A percentile compares a stretch with the other conserved stretches of the same genome.
Conservation (phyloP, 2,797 vertebrate genomes). For the Molossus alvarezi region DNA sequence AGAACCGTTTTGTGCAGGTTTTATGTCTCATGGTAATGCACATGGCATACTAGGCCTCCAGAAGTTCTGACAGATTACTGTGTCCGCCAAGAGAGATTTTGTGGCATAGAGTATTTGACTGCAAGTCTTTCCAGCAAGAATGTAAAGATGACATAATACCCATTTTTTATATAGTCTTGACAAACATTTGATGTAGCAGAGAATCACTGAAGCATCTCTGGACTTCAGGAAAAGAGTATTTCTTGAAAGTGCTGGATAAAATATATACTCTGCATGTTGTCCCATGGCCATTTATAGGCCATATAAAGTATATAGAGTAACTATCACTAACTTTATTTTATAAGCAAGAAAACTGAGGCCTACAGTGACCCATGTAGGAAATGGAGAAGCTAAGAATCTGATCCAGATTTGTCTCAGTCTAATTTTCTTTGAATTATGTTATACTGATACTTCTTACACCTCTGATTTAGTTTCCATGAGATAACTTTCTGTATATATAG, state of each 20-base stretch:
- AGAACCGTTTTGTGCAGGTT: not conserved
- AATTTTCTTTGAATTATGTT: not conserved
- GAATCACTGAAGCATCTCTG: constrained; percentile 11
- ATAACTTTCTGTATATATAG: not conserved
- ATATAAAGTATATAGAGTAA: too few species aligned
- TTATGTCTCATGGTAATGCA: not conserved
- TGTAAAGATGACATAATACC: not conserved
- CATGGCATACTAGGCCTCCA: not conserved
- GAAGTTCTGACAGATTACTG: not conserved
- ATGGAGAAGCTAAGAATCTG: too few species aligned
- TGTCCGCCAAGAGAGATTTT: not conserved
- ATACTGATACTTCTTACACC: not conserved
- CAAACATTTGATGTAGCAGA: not conserved
- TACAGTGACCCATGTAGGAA: too few species aligned
- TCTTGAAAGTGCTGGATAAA: constrained; percentile 5
- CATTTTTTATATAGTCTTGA: not conserved
- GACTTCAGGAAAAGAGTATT: not conserved
- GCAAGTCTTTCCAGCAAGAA: not conserved
- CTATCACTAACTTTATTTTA: too few species aligned
- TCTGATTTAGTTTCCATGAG: not conserved
- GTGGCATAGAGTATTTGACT: not conserved
- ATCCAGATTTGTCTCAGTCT: too few species aligned
- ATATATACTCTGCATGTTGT: too few species aligned
- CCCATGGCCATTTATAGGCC: too few species aligned
- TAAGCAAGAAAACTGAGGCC: too few species aligned